Conservation (phyloP, 2,113 vertebrate genomes). For the Triplophysa rosa region DNA sequence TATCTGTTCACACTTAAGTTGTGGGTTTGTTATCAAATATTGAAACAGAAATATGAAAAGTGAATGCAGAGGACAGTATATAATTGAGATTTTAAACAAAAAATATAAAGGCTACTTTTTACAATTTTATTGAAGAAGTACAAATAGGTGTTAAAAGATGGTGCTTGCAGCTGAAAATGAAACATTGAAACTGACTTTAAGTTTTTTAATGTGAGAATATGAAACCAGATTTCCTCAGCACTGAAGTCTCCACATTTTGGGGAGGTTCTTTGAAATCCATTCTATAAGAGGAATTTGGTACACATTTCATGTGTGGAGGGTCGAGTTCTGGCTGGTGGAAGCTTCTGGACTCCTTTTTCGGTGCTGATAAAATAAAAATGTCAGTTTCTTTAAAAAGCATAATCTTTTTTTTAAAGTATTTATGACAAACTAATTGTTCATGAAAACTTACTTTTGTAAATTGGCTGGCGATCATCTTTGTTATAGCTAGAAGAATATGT, state of each 20-base stretch:
- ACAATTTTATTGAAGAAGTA: too few relatives aligned
- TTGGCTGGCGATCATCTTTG: slow-evolving; percentile 45
- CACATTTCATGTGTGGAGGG: slow-evolving; percentile 40
- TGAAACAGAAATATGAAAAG: too few relatives aligned
- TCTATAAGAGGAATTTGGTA: slow-evolving; percentile 54
- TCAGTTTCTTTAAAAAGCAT: background rate
- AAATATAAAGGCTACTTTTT: too few relatives aligned
- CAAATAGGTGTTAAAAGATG: too few relatives aligned
- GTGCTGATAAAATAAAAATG: slow-evolving; percentile 30
- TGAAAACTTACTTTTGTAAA: slow-evolving; percentile 43
- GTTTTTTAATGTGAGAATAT: background rate
- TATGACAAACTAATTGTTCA: background rate
- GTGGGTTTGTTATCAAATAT: too few relatives aligned
- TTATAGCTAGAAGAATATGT: slow-evolving; percentile 61
- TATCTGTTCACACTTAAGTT: too few relatives aligned
- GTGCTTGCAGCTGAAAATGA: background rate
- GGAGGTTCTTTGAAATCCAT: slow-evolving; percentile 41
- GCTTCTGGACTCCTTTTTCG: slow-evolving; percentile 44
- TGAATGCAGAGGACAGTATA: too few relatives aligned
- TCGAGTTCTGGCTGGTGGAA: slow-evolving; percentile 58
- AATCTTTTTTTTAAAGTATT: background rate
- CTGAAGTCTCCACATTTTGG: background rate
- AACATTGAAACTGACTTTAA: background rate
- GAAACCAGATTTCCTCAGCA: background rate
- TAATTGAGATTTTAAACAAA: too few relatives aligned